These are phyloP conservation scores for Nyctereutes procyonoides DNA, from an alignment of 2,113 vertebrate genomes.

Conservation along the genomic window DNA sequence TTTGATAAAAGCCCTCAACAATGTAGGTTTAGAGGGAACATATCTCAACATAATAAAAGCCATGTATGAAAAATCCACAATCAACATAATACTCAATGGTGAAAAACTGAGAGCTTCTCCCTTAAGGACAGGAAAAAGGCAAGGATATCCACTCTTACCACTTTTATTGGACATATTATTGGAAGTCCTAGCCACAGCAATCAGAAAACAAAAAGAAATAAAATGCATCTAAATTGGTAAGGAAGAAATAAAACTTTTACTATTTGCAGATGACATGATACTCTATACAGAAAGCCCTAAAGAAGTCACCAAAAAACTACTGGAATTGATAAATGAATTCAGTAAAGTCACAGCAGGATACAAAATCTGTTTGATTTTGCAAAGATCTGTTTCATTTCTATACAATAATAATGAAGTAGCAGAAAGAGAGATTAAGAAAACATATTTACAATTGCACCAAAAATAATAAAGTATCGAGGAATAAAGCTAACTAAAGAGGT, in stretches of 20 bases:
- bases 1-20: no score
- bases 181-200: not conserved
- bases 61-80: no score
- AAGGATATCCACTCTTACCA: not conserved
- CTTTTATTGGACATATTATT: not conserved
- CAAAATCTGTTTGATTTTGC: not conserved
- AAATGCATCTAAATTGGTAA: not conserved
- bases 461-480: not conserved
- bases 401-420: not conserved
- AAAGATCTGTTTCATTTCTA: not conserved
- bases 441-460: not conserved
- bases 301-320: not conserved
- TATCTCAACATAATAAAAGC: no score
- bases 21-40: no score
- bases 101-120: no score
- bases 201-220: not conserved
- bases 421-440: not conserved
- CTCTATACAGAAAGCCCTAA: not conserved
- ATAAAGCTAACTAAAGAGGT: not conserved
- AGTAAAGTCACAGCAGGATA: not conserved
- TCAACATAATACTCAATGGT: no score
- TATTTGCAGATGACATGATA: not conserved
- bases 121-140: no score
- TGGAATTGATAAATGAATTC: not conserved
- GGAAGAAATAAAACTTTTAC: not conserved